Base-by-base conservation (phyloP, 2,888 invertebrate species). In the Lycia hirtaria region DNA sequence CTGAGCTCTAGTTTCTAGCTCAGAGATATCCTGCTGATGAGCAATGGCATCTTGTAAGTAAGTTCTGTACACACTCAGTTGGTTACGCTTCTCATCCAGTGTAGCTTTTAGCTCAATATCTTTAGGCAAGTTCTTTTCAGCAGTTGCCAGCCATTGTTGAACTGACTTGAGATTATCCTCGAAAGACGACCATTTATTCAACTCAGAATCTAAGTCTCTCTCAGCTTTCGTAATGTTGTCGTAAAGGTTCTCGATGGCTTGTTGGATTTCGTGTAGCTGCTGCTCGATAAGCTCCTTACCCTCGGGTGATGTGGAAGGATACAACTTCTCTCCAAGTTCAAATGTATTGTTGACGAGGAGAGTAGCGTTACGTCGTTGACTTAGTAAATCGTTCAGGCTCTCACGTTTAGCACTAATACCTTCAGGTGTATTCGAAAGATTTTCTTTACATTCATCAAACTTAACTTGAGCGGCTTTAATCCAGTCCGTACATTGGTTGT, bases 1-100 rank as follows among this genome's bases (percentile, higher is more conserved):
- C 62, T 96, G 95, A 0, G 96, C 95, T 72, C 96, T 96, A 69
- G 96, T 96, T 68, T 95, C 94, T 32, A 98, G 92, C 78, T 97
- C 96, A 15, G 95, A 93, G 32, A 98, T 93, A 64, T 97, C 96
- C 78, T 97, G 96, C 78, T 98, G 97, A 81, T 97, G 97, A 28
- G 95, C 93, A 50, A 95, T 93, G 4, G 97, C 95, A 71, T 98
- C 98, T 80, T 97, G 97, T 30, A 97, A 92, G 56, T 96, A 92
- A 45, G 94, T 94, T 72, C 97, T 94, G 75, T 98, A 98, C 0
- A 95, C 93, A 79, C 97, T 97, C 32, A 98, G 87, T 81, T 98
- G 97, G 35, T 95, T 95, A 60, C 97, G 95, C 85, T 98, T 98
- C 80, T 98, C 98, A 83, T 98, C 98, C 58, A 98, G 87, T 0